phyloP scores from a whole-genome alignment of 2,113 vertebrate species.

The Protobothrops mucrosquamatus region DNA sequence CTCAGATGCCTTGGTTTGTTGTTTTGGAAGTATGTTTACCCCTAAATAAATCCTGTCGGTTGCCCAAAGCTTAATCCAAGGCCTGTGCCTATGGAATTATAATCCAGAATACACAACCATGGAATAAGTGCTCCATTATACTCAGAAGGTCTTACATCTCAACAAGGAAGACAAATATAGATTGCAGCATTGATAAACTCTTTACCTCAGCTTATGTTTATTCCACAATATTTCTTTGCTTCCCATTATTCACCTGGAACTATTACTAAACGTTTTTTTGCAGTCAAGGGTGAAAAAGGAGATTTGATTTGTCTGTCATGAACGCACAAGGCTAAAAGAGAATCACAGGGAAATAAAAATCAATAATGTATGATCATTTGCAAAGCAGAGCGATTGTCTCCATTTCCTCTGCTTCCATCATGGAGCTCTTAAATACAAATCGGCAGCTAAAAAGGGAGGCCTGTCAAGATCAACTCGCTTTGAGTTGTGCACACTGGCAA shows the following conservation, averaged over 20 bases:
- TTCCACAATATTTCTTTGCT: not conserved
- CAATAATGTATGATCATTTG: not conserved
- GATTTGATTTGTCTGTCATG: not conserved
- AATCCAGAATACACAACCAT: not conserved
- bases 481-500: not conserved
- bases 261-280: not conserved
- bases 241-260: not conserved
- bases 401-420: not conserved
- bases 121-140: not conserved
- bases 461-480: not conserved
- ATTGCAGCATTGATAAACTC: not conserved
- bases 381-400: not conserved
- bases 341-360: not conserved
- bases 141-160: not conserved
- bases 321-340: not conserved
- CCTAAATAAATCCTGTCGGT: not conserved
- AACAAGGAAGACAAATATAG: not conserved
- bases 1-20: not conserved
- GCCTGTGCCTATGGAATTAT: not conserved
- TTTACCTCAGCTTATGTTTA: not conserved
- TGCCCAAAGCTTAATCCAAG: not conserved
- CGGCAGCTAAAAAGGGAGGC: not conserved
- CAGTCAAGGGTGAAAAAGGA: not conserved
- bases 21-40: not conserved
- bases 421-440: not conserved